These are phyloP conservation scores for Sycophila sp. DNA, from an alignment of 1,140 invertebrate species.

Conservation along the genomic window DNA sequence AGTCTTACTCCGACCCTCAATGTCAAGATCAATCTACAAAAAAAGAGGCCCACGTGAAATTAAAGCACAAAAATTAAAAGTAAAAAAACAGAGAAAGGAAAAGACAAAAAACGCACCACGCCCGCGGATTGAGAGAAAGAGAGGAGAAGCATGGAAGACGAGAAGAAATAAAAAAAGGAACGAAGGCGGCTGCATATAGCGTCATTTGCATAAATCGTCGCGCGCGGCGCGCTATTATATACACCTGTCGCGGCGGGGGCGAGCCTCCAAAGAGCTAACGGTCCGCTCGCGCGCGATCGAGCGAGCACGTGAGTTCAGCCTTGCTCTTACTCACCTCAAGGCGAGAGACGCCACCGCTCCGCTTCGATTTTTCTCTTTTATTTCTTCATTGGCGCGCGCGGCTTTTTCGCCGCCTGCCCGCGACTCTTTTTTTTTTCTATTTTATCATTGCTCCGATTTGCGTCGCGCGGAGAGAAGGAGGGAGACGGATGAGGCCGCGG, in stretches of 20 bases:
- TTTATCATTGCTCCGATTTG: conserved; percentile 34
- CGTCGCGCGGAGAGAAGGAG: neutral
- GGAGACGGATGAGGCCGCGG: neutral
- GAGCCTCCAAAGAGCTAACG: conserved; percentile 58
- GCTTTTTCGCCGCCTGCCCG: neutral
- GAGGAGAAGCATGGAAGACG: neutral
- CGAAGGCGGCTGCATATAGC: neutral
- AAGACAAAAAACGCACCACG: too few relatives aligned
- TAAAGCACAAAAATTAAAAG: too few relatives aligned
- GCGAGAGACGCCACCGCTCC: conserved; percentile 39
- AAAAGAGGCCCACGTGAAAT: too few relatives aligned
- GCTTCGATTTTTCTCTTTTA: conserved; percentile 38
- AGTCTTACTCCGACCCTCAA: too few relatives aligned
- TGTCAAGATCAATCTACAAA: too few relatives aligned
- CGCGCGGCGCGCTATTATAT: too few relatives aligned
- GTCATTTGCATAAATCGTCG: conserved; percentile 9
- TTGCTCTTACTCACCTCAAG: conserved; percentile 44
- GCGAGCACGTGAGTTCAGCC: conserved; percentile 38
- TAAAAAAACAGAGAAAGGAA: too few relatives aligned
- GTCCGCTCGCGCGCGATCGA: conserved; percentile 38
- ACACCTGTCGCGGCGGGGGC: conserved; percentile 37
- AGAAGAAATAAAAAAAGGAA: neutral
- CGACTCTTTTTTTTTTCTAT: neutral
- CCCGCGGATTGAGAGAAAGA: too few relatives aligned
- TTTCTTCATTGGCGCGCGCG: neutral